Percentiles rank a stretch among this genome's conserved stretches.
phyloP scores from a whole-genome alignment of 2,797 vertebrate species.

The Enteromius trimaculatus region DNA sequence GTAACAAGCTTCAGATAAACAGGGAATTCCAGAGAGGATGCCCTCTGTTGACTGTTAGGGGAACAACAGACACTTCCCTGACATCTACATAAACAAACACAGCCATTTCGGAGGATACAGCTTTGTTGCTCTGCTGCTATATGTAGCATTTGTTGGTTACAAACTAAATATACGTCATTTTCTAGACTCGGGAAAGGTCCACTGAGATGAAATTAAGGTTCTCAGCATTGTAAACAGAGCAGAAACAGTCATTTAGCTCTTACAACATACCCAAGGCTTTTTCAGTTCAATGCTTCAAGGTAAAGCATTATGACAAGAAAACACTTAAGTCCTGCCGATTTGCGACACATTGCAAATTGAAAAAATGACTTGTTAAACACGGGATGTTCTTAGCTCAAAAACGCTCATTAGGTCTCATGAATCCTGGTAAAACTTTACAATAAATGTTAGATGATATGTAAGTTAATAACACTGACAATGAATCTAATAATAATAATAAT shows the following conservation, averaged over 20 bases:
- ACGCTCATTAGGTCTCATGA: not conserved
- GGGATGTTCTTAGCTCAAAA: not conserved
- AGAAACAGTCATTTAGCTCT: not conserved
- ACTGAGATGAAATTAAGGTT: constrained; percentile 7
- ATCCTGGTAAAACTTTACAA: too few species aligned
- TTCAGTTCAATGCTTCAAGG: not conserved
- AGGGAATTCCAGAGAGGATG: constrained; percentile 29
- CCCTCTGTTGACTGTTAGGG: constrained; percentile 33
- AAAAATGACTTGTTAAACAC: not conserved
- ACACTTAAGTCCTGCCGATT: not conserved
- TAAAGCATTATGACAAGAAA: not conserved
- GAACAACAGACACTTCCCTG: constrained; percentile 35
- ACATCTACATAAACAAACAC: constrained; percentile 39
- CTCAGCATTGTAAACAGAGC: not conserved
- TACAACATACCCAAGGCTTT: not conserved
- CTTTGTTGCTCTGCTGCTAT: not conserved
- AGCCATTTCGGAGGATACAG: constrained; percentile 5
- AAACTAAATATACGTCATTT: constrained; percentile 22
- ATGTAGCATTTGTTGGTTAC: not conserved
- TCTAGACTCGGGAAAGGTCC: constrained; percentile 1
- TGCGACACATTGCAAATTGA: not conserved
- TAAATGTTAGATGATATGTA: too few species aligned
- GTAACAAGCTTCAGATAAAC: constrained; percentile 29
- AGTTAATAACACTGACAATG: too few species aligned
- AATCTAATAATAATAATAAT: too few species aligned